Evolutionary conservation across 2,888 invertebrate species (phyloP), one percentile per base, ranked within the genome.

Genomic region (Hirtodrosophila histrioides): DNA sequence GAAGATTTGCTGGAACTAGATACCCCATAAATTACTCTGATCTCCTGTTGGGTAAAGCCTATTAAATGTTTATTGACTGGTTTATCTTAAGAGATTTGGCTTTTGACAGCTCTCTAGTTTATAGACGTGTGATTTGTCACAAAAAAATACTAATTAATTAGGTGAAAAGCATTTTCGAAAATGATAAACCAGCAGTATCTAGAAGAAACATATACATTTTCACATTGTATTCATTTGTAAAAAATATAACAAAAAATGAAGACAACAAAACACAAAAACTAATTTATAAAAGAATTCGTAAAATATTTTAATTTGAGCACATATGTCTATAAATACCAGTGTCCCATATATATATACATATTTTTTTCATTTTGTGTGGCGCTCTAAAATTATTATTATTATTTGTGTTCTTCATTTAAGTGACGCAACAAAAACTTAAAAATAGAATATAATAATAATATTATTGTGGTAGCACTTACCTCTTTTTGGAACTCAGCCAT

Each of bases 401-500:
- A 39, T 49, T 49, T 58, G 36, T 51, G 11, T 24, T 43, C 12
- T 50, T 70, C 39, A 37, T 51, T 31, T 6, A 43, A 8, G 37
- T 73, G 73, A 57, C 45, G 67, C 48, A 51, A 69, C n/a, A 27
- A 4, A 4, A 17, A 12, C 33, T 29, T 29, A 24, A 44, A 46
- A 23, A 29, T 50, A 57, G n/a, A 12, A 37, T n/a, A 35, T 43
- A 43, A 24, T 35, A 12, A 37, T 29, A 11, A 23, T 10, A 35
- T 17, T 40, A 11, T n/a, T 4, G 2, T 3, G 17, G 17, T 2
- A 9, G n/a, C 10, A 27, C 64, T 89, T 78, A 91, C 92, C 87
- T 89, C 89, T 62, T 90, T 88, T 76, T 91, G 89, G 53, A 91
- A 90, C 54, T 91, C 90, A 31, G 73, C 86, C n/a, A 90, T 62